These are phyloP conservation scores for Tethea ocularis DNA, from an alignment of 2,888 invertebrate genomes.

Conservation along the genomic window DNA sequence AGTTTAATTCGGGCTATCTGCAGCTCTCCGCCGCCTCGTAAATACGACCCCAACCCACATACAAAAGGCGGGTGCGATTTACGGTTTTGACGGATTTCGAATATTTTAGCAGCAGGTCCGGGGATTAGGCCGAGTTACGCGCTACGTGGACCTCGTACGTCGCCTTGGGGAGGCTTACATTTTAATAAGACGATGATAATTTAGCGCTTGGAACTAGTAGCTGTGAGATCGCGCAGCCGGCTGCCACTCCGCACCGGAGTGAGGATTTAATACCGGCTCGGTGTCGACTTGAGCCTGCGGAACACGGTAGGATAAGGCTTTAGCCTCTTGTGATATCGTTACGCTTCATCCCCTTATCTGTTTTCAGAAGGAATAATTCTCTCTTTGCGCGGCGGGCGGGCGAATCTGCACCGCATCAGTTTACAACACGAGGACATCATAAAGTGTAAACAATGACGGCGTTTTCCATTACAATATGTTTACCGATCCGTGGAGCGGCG, in stretches of 20 bases:
- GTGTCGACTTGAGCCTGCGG: neutral
- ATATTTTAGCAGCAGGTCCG: conserved; percentile 66
- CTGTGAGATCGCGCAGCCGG: conserved; percentile 23
- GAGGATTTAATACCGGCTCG: conserved; percentile 32
- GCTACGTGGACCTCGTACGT: conserved; percentile 38
- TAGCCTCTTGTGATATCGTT: conserved; percentile 19
- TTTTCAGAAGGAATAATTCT: conserved; percentile 41
- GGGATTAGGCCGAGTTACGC: conserved; percentile 66
- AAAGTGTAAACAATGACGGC: conserved; percentile 82
- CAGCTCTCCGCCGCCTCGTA: conserved; percentile 69
- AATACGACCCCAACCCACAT: conserved; percentile 68
- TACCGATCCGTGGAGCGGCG: conserved; percentile 81
- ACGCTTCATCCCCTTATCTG: conserved; percentile 28
- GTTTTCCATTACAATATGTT: conserved; percentile 85
- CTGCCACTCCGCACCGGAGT: neutral
- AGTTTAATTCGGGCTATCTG: conserved; percentile 83
- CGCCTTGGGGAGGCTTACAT: conserved; percentile 27
- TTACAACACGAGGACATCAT: conserved; percentile 79
- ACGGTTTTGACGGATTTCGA: conserved; percentile 80
- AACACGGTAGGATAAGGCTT: conserved; percentile 29
- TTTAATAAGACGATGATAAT: conserved; percentile 66
- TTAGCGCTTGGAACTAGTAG: conserved; percentile 44
- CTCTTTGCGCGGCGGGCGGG: conserved; percentile 48
- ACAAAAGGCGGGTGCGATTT: conserved; percentile 78
- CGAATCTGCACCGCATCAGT: conserved; percentile 66